Percentiles rank a stretch among this genome's conserved stretches.
These are phyloP conservation scores for Aurelia coerulea DNA, from an alignment of 30 jellyfish, hydroid and myxozoan genomes.

Conservation along the genomic window DNA sequence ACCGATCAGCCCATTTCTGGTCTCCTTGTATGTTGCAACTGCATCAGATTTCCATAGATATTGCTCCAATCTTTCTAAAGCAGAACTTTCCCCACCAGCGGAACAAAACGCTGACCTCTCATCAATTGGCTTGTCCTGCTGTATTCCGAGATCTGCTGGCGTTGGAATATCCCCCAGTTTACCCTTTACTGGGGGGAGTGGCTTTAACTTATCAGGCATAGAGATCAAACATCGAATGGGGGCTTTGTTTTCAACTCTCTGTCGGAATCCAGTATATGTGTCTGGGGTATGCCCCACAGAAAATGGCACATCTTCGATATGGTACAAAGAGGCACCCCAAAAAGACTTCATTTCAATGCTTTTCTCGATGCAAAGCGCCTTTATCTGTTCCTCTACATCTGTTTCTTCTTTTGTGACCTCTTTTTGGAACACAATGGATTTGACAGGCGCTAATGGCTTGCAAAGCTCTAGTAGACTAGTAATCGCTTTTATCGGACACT, in stretches of 20 bases:
- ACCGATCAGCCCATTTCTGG: conserved; percentile 78
- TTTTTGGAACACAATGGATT: conserved; percentile 59
- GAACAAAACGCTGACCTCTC: conserved; percentile 54
- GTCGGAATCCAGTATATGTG: conserved; percentile 66
- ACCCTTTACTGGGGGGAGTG: conserved; percentile 57
- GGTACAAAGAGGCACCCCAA: conserved; percentile 82
- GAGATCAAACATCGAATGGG: conserved; percentile 25
- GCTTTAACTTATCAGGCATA: conserved; percentile 41
- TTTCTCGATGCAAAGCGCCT: conserved; percentile 10
- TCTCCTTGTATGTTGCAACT: conserved; percentile 63
- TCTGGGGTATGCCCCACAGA: conserved; percentile 39
- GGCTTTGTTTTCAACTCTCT: conserved; percentile 49
- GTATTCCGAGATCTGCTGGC: conserved; percentile 16
- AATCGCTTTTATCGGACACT: conserved; percentile 51
- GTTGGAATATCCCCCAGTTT: conserved; percentile 60
- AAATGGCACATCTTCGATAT: conserved; percentile 54
- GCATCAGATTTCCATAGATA: conserved; percentile 77
- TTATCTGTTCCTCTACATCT: conserved; percentile 34
- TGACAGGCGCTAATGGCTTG: conserved; percentile 60
- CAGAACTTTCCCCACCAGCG: conserved; percentile 70
- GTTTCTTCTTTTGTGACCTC: conserved; percentile 71
- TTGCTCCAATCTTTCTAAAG: conserved; percentile 18
- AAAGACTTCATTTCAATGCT: conserved; percentile 22
- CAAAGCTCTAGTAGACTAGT: conserved; percentile 32
- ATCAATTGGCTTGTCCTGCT: conserved; percentile 3